A percentile compares a stretch with the other conserved stretches of the same genome.
These are phyloP conservation scores for Lumbricus terrestris DNA, from an alignment of 2,888 invertebrate species.

Conservation along the genomic window DNA sequence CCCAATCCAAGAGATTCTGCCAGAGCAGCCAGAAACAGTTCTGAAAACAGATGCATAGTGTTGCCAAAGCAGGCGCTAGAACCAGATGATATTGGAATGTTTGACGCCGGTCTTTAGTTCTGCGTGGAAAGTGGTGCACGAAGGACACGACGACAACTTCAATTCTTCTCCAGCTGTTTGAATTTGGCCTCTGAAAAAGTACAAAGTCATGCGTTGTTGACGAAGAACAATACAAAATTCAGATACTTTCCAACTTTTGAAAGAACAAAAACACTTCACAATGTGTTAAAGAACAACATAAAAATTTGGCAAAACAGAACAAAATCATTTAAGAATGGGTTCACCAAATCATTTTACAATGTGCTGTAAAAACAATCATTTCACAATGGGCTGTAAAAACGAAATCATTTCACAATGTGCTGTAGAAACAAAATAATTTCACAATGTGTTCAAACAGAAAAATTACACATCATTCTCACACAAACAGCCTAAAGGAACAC, in stretches of 20 bases:
- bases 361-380: neutral
- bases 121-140: neutral
- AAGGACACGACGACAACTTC: too few species aligned
- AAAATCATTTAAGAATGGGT: too few species aligned
- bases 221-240: too few species aligned
- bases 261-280: too few species aligned
- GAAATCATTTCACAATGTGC: too few species aligned
- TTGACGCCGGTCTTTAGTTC: neutral
- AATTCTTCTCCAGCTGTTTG: conserved; percentile 39
- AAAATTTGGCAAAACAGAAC: too few species aligned
- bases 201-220: neutral
- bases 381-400: neutral
- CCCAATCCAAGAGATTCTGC: neutral
- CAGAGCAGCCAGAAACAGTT: neutral
- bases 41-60: neutral
- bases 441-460: neutral
- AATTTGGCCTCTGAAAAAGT: conserved; percentile 37
- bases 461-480: too few species aligned
- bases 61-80: neutral
- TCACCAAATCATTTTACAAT: too few species aligned
- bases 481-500: too few species aligned
- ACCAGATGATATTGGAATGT: neutral
- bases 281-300: too few species aligned
- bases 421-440: neutral
- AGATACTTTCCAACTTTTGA: too few species aligned